Conservation (phyloP, 2,797 vertebrate species). For the Falco novaeseelandiae region DNA sequence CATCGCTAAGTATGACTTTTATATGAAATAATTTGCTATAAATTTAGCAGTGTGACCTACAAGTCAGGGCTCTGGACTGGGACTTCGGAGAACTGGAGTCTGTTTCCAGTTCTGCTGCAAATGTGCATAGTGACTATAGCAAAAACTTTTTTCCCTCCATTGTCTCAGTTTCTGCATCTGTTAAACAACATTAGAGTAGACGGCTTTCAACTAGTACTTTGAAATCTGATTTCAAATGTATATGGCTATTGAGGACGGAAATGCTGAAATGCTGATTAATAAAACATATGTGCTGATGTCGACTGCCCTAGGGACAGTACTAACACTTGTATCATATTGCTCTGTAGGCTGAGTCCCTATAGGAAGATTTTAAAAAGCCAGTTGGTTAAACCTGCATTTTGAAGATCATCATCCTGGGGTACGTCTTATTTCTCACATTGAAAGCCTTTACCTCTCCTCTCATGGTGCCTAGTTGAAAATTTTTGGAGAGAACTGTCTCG, state of each 20-base stretch:
- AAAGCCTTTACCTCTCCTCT: background rate
- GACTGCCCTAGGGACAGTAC: background rate
- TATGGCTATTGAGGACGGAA: background rate
- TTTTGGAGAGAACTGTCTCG: background rate
- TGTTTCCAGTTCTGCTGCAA: background rate
- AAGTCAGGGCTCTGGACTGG: background rate
- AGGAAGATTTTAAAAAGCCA: background rate
- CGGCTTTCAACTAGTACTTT: background rate
- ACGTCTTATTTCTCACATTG: background rate
- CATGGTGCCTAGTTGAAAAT: background rate
- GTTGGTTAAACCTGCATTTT: background rate
- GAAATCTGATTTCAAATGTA: background rate
- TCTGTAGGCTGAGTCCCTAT: background rate
- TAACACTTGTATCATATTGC: background rate
- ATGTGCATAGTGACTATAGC: background rate
- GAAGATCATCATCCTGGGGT: background rate
- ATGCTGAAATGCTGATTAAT: background rate
- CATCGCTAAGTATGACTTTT: background rate
- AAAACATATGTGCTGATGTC: background rate
- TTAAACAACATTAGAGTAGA: background rate
- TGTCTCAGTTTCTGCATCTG: background rate
- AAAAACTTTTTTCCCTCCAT: background rate
- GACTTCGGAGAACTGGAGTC: background rate
- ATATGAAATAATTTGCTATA: background rate
- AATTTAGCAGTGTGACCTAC: background rate